These are phyloP conservation scores for Aleiodes testaceus DNA, from an alignment of 2,888 invertebrate genomes.

Conservation along the genomic window DNA sequence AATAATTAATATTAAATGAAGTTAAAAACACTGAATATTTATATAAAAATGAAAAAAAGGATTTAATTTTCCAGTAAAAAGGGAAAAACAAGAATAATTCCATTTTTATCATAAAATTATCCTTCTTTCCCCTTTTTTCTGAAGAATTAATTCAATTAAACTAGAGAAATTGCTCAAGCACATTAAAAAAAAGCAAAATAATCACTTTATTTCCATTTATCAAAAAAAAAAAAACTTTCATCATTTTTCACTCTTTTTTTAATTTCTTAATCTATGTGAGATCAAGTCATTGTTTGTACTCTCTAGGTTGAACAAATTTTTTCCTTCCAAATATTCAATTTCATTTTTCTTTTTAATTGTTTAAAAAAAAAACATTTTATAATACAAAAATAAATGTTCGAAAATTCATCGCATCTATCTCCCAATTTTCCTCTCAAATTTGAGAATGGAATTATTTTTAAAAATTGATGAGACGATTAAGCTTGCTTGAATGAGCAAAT, in stretches of 20 bases:
- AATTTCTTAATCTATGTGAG: slow-evolving; percentile 59
- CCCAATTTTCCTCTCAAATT: background rate
- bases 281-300: slow-evolving; percentile 66
- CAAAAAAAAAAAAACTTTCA: slow-evolving; percentile 11
- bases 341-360: background rate
- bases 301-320: slow-evolving; percentile 60
- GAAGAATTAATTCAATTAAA: slow-evolving; percentile 1
- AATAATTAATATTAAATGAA: no score
- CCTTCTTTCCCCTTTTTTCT: no score
- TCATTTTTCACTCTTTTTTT: slow-evolving; percentile 32
- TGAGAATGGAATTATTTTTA: background rate
- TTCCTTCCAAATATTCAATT: slow-evolving; percentile 25
- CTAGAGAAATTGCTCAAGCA: slow-evolving; percentile 30
- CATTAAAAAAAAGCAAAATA: slow-evolving; percentile 24
- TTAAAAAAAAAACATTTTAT: slow-evolving; percentile 33
- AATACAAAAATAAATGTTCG: slow-evolving; percentile 20
- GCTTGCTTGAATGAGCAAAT: no score
- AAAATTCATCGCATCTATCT: slow-evolving; percentile 22
- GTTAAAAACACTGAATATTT: no score
- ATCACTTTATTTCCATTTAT: slow-evolving; percentile 19
- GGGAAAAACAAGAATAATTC: no score
- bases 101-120: background rate
- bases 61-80: background rate
- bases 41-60: background rate
- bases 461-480: no score